A percentile compares a stretch with the other conserved stretches of the same genome.
phyloP scores from a whole-genome alignment of 2,888 invertebrate genomes.

The Eupeodes latifasciatus region DNA sequence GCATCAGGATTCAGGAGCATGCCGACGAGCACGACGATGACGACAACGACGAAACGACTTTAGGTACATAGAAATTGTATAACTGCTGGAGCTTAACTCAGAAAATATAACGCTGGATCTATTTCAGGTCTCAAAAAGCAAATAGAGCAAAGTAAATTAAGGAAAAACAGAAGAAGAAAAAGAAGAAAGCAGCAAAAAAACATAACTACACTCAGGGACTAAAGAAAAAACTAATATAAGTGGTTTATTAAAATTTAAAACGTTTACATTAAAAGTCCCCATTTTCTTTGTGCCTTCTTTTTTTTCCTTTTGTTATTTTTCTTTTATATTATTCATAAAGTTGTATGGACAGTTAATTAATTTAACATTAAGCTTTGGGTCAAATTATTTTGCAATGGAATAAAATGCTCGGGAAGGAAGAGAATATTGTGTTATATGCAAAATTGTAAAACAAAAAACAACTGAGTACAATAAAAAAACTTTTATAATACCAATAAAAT shows the following conservation, averaged over 20 bases:
- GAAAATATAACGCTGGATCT: constrained; percentile 34
- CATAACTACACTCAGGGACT: constrained; percentile 10
- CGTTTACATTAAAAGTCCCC: constrained; percentile 78
- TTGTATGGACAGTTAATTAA: constrained; percentile 24
- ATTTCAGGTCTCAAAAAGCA: constrained; percentile 46
- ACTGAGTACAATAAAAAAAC: no score
- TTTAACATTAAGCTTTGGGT: constrained; percentile 15
- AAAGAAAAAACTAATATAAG: constrained; percentile 82
- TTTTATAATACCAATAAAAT: no score
- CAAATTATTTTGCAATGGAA: constrained; percentile 8
- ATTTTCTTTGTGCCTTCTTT: constrained; percentile 44
- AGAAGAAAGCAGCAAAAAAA: constrained; percentile 16
- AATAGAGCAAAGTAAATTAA: constrained; percentile 62
- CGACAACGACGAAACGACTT: background rate
- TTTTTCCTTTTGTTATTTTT: constrained; percentile 40
- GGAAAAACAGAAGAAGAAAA: constrained; percentile 20
- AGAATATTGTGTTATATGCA: background rate
- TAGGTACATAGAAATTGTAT: background rate
- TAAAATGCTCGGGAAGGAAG: background rate
- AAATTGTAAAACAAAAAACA: no score
- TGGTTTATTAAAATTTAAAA: constrained; percentile 82
- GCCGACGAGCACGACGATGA: background rate
- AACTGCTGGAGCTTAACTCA: constrained; percentile 36
- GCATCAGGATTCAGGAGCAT: background rate
- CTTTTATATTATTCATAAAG: constrained; percentile 19